A percentile compares a stretch with the other conserved stretches of the same genome.
Evolutionary conservation across 1,140 invertebrate species (phyloP).

Genomic region (Caenorhabditis inopinata): DNA sequence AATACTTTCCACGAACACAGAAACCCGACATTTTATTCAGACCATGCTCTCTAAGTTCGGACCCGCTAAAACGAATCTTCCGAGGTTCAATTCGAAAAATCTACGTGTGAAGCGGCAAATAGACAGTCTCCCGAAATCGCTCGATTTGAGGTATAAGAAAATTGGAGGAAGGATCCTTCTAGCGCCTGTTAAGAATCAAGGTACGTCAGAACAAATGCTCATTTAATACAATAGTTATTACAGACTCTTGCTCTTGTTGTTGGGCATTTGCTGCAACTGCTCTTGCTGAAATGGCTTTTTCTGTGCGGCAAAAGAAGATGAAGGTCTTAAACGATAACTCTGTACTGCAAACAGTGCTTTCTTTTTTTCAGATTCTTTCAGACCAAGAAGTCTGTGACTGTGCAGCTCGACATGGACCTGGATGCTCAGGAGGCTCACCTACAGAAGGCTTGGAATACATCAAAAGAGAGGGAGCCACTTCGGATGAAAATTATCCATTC

Average conservation of each 20-base stretch:
- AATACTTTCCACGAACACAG: background rate
- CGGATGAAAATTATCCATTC: background rate
- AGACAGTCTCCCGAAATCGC: background rate
- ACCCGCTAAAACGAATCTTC: background rate
- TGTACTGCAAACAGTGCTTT: too few species aligned
- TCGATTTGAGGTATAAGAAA: background rate
- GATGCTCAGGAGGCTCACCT: background rate
- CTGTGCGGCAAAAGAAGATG: background rate
- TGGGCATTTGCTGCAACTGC: slow-evolving; percentile 5
- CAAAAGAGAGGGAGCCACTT: background rate
- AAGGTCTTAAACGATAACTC: too few species aligned
- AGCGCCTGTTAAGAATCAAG: background rate
- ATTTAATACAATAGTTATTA: background rate
- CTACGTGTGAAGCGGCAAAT: background rate
- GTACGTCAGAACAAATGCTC: background rate
- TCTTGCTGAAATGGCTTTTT: background rate
- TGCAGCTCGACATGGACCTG: background rate
- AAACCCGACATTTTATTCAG: background rate
- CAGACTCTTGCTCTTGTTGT: background rate
- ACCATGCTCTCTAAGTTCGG: background rate
- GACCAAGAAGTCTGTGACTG: slow-evolving; percentile 16
- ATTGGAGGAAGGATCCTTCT: background rate
- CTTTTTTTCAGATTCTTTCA: background rate
- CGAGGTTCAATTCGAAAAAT: background rate
- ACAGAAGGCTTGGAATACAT: background rate